A percentile compares a stretch with the other conserved stretches of the same genome.
Evolutionary conservation across 2,113 vertebrate species (phyloP).

Genomic region (Chrysemys picta): DNA sequence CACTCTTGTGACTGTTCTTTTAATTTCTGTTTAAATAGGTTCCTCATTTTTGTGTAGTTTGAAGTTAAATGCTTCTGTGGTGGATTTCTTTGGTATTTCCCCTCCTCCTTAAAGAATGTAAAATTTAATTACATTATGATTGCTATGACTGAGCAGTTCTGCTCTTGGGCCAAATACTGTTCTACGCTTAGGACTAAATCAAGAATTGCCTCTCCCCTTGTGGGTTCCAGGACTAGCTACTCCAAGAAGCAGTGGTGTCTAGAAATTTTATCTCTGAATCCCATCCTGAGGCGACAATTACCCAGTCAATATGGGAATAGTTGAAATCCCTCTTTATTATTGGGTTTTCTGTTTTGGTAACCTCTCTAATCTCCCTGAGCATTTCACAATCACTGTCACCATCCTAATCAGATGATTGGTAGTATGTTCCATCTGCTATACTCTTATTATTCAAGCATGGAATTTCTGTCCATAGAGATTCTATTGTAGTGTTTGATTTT

Average conservation of each 20-base stretch:
- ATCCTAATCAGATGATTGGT: background rate
- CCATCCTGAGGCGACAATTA: background rate
- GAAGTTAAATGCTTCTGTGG: background rate
- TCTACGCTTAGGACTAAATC: background rate
- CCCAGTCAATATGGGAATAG: background rate
- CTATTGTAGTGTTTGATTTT: background rate
- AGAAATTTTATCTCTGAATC: background rate
- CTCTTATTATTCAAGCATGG: background rate
- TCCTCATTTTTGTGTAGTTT: background rate
- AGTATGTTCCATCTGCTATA: background rate
- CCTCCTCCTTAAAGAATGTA: background rate
- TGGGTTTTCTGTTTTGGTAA: background rate
- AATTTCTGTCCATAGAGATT: background rate
- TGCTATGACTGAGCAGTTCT: background rate
- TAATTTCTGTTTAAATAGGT: background rate
- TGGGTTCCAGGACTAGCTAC: background rate
- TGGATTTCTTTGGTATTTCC: background rate
- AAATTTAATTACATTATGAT: background rate
- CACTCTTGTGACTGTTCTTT: background rate
- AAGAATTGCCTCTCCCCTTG: background rate
- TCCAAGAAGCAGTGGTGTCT: background rate
- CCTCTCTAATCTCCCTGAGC: background rate
- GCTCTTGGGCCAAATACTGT: background rate
- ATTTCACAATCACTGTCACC: background rate
- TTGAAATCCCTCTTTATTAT: background rate